phyloP scores from a whole-genome alignment of 1,140 invertebrate species.

The Gyrodactylus bullatarudis region DNA sequence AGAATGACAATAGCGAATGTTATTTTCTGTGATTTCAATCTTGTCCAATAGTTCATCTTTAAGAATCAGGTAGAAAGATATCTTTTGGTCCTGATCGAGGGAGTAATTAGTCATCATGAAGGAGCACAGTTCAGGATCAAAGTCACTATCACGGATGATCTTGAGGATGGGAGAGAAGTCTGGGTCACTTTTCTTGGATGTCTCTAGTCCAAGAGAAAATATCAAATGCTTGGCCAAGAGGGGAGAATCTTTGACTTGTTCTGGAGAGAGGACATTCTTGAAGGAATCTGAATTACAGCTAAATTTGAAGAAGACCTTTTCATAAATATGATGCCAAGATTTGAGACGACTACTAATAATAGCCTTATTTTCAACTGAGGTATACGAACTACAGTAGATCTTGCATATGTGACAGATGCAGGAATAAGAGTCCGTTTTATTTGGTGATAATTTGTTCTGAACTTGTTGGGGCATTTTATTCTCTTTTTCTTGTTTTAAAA shows the following conservation, averaged over 20 bases:
- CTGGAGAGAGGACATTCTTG: not conserved
- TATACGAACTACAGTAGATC: not conserved
- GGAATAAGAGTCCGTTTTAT: not conserved
- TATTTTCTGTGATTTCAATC: not conserved
- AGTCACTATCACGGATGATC: not conserved
- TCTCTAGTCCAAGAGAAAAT: not conserved
- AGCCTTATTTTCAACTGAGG: not conserved
- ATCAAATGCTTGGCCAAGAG: not conserved
- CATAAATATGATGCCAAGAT: not conserved
- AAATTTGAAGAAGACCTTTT: not conserved
- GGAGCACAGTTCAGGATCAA: not conserved
- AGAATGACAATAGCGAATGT: not conserved
- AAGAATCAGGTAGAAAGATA: not conserved
- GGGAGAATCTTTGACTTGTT: not conserved
- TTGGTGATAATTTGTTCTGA: not conserved
- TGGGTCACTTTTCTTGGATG: not conserved
- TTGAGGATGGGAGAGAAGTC: not conserved
- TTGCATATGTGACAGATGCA: not conserved
- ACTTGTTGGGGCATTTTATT: too few species aligned
- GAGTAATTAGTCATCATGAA: not conserved
- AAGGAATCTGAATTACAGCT: not conserved
- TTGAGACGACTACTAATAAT: not conserved
- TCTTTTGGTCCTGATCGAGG: not conserved
- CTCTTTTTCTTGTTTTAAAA: too few species aligned
- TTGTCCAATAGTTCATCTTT: not conserved